Conservation (phyloP, 2,888 invertebrate genomes). For the Druceiella hillmani region DNA sequence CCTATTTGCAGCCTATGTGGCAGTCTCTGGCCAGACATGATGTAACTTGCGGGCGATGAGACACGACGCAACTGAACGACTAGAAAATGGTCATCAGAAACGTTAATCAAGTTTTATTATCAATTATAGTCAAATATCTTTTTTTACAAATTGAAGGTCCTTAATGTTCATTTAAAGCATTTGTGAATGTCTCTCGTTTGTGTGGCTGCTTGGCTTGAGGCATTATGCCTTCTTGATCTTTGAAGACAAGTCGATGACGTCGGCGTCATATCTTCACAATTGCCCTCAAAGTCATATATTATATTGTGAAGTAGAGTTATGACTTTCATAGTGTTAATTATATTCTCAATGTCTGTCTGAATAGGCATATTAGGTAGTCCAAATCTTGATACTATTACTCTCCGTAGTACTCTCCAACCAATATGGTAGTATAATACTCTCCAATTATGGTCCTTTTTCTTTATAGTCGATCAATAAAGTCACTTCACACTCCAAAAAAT, state of each 20-base stretch:
- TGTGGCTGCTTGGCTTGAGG: conserved; percentile 10
- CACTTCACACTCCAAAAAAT: no score
- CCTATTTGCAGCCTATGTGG: conserved; percentile 6
- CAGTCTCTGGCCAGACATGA: conserved; percentile 4
- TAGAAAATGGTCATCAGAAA: no score
- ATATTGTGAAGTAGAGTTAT: conserved; percentile 13
- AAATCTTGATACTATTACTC: no score
- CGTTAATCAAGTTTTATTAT: no score
- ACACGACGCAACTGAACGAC: conserved; percentile 1
- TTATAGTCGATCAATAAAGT: no score
- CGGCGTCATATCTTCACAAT: conserved; percentile 9
- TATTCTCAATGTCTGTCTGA: no score
- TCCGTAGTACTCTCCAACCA: no score
- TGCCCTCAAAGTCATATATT: conserved; percentile 11
- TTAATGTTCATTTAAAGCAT: conserved; percentile 7
- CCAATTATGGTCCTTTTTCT: no score
- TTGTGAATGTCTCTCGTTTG: conserved; percentile 9
- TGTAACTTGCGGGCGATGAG: conserved; percentile 4
- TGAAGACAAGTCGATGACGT: conserved; percentile 9
- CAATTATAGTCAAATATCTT: conserved; percentile 6
- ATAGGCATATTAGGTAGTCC: no score
- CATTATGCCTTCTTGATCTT: conserved; percentile 12
- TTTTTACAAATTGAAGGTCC: conserved; percentile 5
- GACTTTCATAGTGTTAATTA: no score
- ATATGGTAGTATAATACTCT: no score